Conservation (phyloP, 2,888 invertebrate species). For the Lathronympha strigana region DNA sequence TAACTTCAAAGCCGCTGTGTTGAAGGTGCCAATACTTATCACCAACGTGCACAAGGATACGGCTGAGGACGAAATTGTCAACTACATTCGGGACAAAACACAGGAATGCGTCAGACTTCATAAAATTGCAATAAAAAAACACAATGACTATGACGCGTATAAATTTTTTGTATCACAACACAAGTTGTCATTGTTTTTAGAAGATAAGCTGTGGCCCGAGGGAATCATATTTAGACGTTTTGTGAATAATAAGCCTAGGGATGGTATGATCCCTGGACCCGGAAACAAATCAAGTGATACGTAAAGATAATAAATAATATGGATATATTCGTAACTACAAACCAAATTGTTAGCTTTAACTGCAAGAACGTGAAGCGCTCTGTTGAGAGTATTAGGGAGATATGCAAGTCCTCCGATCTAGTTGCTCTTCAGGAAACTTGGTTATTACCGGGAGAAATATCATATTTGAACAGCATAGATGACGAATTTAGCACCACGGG, state of each 20-base stretch:
- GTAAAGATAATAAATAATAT: not conserved
- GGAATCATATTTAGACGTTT: too few species aligned
- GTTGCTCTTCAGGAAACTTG: slow-evolving; percentile 9
- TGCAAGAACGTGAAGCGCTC: slow-evolving; percentile 11
- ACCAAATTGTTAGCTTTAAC: not conserved
- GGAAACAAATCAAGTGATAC: not conserved
- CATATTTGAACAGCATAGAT: not conserved
- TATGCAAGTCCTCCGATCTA: slow-evolving; percentile 1
- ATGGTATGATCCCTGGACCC: not conserved
- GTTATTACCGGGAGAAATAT: not conserved
- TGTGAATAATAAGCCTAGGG: slow-evolving; percentile 1
- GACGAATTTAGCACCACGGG: not conserved
- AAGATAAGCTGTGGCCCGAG: slow-evolving; percentile 1
- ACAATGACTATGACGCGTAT: not conserved
- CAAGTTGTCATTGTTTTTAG: not conserved
- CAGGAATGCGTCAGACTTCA: not conserved
- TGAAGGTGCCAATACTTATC: not conserved
- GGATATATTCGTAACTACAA: not conserved
- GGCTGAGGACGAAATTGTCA: not conserved
- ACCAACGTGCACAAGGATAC: slow-evolving; percentile 7
- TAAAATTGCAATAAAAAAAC: slow-evolving; percentile 1
- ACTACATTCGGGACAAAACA: not conserved
- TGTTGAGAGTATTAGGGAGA: not conserved
- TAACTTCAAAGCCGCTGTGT: not conserved
- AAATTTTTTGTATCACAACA: not conserved